Evolutionary conservation across 2,888 invertebrate genomes (phyloP), one percentile per base, ranked within the genome.

Genomic region (Polyploca ridens): DNA sequence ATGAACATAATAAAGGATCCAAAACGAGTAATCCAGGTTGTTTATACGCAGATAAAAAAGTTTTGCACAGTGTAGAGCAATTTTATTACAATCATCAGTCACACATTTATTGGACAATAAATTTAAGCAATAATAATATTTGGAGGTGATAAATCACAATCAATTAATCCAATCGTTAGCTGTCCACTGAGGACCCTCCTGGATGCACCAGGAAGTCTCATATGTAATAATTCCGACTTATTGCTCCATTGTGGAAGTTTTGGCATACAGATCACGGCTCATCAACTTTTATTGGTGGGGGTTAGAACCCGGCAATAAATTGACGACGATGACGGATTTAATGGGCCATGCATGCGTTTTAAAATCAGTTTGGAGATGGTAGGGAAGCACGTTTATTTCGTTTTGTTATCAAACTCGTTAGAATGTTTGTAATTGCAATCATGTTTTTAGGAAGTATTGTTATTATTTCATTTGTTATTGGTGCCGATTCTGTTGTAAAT

Each of bases 221-320:
- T 77, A 78, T 73, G 79, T 79, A 82, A 84, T 87, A 83, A 85
- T 79, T 80, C 80, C 78, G 79, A 87, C 81, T 87, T 87, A 88
- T 86, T 82, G 84, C 83, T 73, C 82, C 82, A 88, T 90, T 90
- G 90, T 90, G 87, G 90, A 88, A 88, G 81, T 89, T 90, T 89
- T 88, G 86, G 89, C 89, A 87, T 85, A 88, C 86, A 87, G 85
- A 91, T 87, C 90, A 93, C 86, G 93, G 90, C 84, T 90, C 93
- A 93, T 92, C 88, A 89, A 92, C 75, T 90, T 90, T 90, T 89
- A 90, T 91, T 89, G 79, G 84, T 78, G 83, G 82, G 89, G 90
- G 86, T 76, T 79, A 78, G 80, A 80, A 80, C 72, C 71, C 73
- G 69, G 73, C 80, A 73, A 87, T 93, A 91, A 93, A 94, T 93